phyloP scores from a whole-genome alignment of 2,113 vertebrate genomes.

The Eulacestoma nigropectus region DNA sequence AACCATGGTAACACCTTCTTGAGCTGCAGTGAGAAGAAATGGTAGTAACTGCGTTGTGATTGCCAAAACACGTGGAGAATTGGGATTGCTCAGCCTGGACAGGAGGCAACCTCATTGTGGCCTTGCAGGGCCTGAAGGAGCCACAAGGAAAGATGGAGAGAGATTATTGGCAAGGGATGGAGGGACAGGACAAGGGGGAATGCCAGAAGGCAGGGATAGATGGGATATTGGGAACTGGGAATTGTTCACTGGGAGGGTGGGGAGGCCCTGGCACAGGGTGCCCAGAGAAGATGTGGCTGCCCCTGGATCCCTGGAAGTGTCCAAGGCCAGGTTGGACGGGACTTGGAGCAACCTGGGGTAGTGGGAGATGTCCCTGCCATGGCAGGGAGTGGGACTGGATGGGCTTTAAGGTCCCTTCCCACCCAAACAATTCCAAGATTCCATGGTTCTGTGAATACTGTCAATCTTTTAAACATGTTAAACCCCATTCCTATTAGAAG shows the following conservation, averaged over 20 bases:
- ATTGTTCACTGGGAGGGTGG: neutral
- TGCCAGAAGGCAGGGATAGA: neutral
- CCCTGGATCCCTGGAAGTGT: neutral
- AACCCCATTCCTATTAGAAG: neutral
- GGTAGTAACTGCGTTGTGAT: neutral
- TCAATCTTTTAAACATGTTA: neutral
- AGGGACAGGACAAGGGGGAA: neutral
- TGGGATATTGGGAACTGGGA: neutral
- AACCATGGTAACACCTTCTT: neutral
- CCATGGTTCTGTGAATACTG: too few relatives aligned
- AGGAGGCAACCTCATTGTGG: neutral
- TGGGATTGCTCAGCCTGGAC: neutral
- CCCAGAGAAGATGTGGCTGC: neutral
- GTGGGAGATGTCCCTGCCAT: neutral
- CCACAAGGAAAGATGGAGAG: too few relatives aligned
- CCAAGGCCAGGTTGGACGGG: neutral
- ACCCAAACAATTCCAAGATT: neutral
- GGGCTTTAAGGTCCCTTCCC: accelerated
- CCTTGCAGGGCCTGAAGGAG: neutral
- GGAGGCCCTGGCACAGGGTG: neutral
- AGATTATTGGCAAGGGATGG: accelerated
- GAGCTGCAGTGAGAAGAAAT: neutral
- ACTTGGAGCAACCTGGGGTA: neutral
- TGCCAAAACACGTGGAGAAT: neutral
- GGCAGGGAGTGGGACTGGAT: neutral